These are phyloP conservation scores for Todus mexicanus DNA, from an alignment of 2,797 vertebrate genomes.

Conservation along the genomic window DNA sequence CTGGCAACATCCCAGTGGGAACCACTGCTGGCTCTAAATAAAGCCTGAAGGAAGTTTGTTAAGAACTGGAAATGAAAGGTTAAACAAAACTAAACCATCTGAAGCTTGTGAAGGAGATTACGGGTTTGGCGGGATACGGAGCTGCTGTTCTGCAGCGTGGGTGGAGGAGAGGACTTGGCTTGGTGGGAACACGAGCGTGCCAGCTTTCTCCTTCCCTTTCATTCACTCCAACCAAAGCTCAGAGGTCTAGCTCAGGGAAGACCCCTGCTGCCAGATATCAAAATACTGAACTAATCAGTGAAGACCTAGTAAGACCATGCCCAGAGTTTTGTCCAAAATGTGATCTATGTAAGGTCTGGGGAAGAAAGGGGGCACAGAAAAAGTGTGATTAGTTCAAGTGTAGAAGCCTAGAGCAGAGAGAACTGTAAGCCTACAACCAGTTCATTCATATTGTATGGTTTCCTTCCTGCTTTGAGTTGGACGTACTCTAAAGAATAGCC, in stretches of 20 bases:
- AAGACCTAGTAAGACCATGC: neutral
- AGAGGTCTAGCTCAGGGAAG: neutral
- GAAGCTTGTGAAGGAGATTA: neutral
- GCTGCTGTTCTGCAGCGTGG: neutral
- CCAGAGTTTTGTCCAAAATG: neutral
- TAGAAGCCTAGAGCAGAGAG: neutral
- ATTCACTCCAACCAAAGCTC: neutral
- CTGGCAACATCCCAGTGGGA: neutral
- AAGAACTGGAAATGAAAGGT: neutral
- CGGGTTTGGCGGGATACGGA: neutral
- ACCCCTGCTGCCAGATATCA: neutral
- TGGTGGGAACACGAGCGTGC: accelerated
- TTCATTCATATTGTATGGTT: neutral
- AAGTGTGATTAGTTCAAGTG: neutral
- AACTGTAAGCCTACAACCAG: neutral
- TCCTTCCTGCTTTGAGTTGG: neutral
- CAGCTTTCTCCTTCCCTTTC: neutral
- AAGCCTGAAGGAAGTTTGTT: neutral
- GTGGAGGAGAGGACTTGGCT: neutral
- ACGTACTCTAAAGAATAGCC: neutral
- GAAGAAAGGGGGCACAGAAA: neutral
- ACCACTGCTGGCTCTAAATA: neutral
- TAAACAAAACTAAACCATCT: slow-evolving; percentile 12
- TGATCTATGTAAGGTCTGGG: neutral
- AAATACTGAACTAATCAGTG: neutral